Evolutionary conservation across 2,797 vertebrate species (phyloP), one percentile per base, ranked within the genome.

Genomic region (Picus viridis): DNA sequence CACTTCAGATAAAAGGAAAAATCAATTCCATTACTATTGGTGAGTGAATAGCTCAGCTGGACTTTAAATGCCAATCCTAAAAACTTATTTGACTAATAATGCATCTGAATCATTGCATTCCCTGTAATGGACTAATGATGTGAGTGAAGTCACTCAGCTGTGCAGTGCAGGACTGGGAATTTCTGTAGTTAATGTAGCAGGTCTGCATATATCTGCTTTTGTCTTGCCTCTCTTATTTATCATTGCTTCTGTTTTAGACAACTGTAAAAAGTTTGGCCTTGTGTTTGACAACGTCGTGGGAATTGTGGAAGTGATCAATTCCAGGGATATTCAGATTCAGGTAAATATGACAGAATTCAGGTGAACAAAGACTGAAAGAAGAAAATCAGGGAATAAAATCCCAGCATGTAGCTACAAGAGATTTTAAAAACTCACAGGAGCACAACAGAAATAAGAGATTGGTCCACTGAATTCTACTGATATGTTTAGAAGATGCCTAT

Each of bases 271-370:
- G 95, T 98, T 99, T 91, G 99, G 98, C 69, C 97, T 99, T 84
- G 99, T 99, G 88, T 99, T 99, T 97, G 99, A 99, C 95, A 99
- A 98, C 14, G 99, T 98, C 49, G 99, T 99, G 74, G 99, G 99
- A 83, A 99, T 99, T 34, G 98, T 99, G 89, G 99, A 99, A 97
- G 97, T 99, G 90, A 99, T 99, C 97, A 99, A 99, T 97, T 99
- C 98, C 92, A 99, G 97, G 94, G 97, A 98, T 75, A 97, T 99
- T 96, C 98, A 99, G 94, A 97, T 99, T 96, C 99, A 99, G 98
- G 99, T 99, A 96, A 98, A 88, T 39, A 39, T 39, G 39, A 39
- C 39, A 39, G 39, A 39, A 39, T 39, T 39, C 39, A 39, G 41
- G 69, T 59, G 93, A 41, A 73, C 7, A 32, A 56, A 86, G 74